phyloP scores from a whole-genome alignment of 2,888 invertebrate species.

The Globia sparganii region DNA sequence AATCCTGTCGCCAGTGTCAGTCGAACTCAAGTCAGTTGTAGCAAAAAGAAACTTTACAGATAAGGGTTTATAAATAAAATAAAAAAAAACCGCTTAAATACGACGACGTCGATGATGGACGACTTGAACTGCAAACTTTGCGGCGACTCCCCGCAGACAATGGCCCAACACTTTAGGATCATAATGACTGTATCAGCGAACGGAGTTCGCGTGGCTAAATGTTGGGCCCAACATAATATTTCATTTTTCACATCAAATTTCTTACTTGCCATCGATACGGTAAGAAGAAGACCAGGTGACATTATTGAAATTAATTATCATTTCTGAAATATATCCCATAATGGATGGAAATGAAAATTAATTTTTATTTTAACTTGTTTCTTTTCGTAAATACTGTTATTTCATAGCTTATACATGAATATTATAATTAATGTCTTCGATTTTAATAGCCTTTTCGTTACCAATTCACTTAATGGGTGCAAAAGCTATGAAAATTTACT shows the following conservation, averaged over 20 bases:
- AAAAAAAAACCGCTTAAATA: too few relatives aligned
- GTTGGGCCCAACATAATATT: neutral
- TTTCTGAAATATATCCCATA: neutral
- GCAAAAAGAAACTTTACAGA: neutral
- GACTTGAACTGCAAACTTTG: neutral
- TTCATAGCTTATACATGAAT: neutral
- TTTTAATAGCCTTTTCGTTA: neutral
- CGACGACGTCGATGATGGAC: too few relatives aligned
- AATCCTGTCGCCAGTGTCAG: neutral
- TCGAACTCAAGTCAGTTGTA: neutral
- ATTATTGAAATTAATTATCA: slow-evolving; percentile 1
- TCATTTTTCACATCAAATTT: neutral
- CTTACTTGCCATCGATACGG: neutral
- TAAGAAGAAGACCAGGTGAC: neutral
- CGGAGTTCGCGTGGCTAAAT: neutral
- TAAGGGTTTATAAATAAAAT: neutral
- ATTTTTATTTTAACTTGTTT: neutral
- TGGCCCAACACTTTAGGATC: neutral
- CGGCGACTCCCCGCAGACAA: neutral
- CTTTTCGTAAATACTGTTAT: neutral
- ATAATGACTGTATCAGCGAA: neutral
- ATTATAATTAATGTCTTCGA: neutral
- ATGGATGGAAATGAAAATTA: neutral
- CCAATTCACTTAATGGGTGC: neutral
- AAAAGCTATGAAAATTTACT: neutral